These are phyloP conservation scores for Pemphredon lugubris DNA, from an alignment of 2,888 invertebrate species.

Conservation along the genomic window DNA sequence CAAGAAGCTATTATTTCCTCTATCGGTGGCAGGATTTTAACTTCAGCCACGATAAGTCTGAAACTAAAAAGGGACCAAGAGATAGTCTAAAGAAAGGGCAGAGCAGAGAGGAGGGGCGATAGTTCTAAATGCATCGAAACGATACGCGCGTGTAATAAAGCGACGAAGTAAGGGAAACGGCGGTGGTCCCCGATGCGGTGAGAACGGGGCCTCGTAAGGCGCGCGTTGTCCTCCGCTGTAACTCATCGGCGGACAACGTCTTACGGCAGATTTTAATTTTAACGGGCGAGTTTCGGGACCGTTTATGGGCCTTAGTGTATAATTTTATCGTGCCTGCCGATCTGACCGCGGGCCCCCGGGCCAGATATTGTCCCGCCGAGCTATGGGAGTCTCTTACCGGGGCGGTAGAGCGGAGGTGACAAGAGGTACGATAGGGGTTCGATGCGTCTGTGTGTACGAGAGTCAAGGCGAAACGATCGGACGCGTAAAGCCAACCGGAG, in stretches of 20 bases:
- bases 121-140: not conserved
- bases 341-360: conserved; percentile 71
- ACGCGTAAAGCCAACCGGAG: too few relatives aligned
- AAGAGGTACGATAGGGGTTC: conserved; percentile 16
- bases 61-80: too few relatives aligned
- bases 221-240: conserved; percentile 52
- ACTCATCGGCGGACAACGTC: conserved; percentile 71
- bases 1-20: too few relatives aligned
- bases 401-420: conserved; percentile 30
- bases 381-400: conserved; percentile 25
- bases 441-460: conserved; percentile 22
- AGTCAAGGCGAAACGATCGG: too few relatives aligned
- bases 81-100: too few relatives aligned
- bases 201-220: conserved; percentile 48
- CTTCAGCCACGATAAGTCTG: too few relatives aligned
- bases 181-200: conserved; percentile 50
- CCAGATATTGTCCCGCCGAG: conserved; percentile 72
- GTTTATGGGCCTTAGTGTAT: conserved; percentile 77
- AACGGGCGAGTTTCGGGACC: conserved; percentile 74
- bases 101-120: not conserved
- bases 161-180: conserved; percentile 36
- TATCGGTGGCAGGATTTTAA: too few relatives aligned
- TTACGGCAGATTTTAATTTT: conserved; percentile 78
- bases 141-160: conserved; percentile 17
- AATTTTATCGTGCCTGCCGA: conserved; percentile 79